phyloP scores from a whole-genome alignment of 2,797 vertebrate species.

The Gouania willdenowi region DNA sequence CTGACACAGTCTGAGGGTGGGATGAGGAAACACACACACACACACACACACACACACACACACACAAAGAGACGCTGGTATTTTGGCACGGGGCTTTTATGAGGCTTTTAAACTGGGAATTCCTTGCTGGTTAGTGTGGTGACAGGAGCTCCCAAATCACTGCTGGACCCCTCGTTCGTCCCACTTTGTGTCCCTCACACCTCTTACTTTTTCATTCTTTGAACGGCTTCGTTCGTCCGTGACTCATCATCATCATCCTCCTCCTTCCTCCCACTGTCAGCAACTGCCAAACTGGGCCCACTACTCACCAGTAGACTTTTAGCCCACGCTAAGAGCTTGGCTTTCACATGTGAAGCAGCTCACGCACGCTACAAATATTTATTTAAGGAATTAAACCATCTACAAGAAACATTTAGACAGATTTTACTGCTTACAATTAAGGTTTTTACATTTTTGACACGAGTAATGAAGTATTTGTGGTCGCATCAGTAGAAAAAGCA shows the following conservation, averaged over 20 bases:
- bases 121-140: slow-evolving; percentile 68
- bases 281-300: slow-evolving; percentile 37
- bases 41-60: slow-evolving; percentile 4
- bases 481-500: no score
- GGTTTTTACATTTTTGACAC: no score
- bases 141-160: slow-evolving; percentile 63
- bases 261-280: slow-evolving; percentile 40
- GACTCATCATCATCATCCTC: slow-evolving; percentile 30
- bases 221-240: slow-evolving; percentile 4
- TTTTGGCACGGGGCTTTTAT: slow-evolving; percentile 27
- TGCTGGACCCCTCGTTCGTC: slow-evolving; percentile 38
- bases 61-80: slow-evolving; percentile 2
- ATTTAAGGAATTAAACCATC: no score
- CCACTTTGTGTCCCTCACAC: slow-evolving; percentile 28
- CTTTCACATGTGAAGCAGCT: slow-evolving; percentile 14
- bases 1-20: slow-evolving; percentile 55
- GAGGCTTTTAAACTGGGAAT: slow-evolving; percentile 62
- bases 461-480: no score
- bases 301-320: slow-evolving; percentile 17
- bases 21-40: slow-evolving; percentile 12
- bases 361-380: neutral
- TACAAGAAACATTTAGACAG: no score
- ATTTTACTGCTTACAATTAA: no score
- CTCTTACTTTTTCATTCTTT: slow-evolving; percentile 13
- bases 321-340: slow-evolving; percentile 6